Percentiles rank a stretch among this genome's conserved stretches.
Evolutionary conservation across 2,888 invertebrate genomes (phyloP).

Genomic region (Hypsopygia costalis): DNA sequence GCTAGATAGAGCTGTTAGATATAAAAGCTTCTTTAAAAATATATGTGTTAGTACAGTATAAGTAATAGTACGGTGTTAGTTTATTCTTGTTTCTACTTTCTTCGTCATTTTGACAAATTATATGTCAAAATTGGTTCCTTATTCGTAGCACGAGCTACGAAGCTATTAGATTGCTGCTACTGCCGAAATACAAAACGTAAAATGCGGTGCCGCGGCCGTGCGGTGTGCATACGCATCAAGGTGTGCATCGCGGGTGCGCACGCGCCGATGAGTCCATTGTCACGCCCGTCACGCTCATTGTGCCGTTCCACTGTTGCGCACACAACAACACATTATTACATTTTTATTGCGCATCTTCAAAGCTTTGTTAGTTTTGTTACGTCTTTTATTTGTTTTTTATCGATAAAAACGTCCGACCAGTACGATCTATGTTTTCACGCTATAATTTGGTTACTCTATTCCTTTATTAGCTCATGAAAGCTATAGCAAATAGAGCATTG

Average conservation of each 20-base stretch:
- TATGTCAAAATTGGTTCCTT: too few relatives aligned
- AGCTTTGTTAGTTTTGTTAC: constrained; percentile 67
- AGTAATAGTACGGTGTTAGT: too few relatives aligned
- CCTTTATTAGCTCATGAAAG: constrained; percentile 40
- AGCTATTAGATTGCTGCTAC: neutral
- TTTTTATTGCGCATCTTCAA: constrained; percentile 78
- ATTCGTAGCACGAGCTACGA: neutral
- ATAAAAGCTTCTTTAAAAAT: too few relatives aligned
- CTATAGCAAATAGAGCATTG: constrained; percentile 18
- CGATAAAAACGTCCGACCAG: constrained; percentile 50
- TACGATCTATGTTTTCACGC: constrained; percentile 75
- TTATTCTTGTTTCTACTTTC: too few relatives aligned
- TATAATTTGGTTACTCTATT: constrained; percentile 54
- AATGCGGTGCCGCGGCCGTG: constrained; percentile 1
- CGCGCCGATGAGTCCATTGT: constrained; percentile 68
- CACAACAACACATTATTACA: constrained; percentile 66
- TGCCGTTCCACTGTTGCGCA: constrained; percentile 45
- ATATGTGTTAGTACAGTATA: too few relatives aligned
- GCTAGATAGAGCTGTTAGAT: too few relatives aligned
- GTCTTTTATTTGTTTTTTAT: constrained; percentile 66
- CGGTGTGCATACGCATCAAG: constrained; percentile 38
- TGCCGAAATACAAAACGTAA: neutral
- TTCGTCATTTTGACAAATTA: too few relatives aligned
- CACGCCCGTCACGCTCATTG: constrained; percentile 63
- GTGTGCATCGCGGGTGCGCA: constrained; percentile 53